These are phyloP conservation scores for Deroptyus accipitrinus DNA, from an alignment of 2,113 vertebrate species.

Conservation along the genomic window DNA sequence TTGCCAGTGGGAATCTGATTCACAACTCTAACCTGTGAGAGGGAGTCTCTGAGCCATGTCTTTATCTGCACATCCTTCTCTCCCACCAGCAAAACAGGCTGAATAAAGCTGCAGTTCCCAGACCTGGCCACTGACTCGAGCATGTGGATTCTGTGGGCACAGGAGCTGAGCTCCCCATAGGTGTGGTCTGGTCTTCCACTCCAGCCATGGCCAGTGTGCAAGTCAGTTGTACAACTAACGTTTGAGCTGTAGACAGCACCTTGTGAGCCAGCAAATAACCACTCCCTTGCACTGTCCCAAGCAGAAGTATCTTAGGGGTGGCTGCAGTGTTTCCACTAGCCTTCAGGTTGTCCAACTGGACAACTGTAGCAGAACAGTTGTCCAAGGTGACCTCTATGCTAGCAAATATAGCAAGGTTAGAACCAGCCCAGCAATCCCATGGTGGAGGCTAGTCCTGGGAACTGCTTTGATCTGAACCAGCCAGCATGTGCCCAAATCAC, in stretches of 20 bases:
- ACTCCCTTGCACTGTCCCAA: background rate
- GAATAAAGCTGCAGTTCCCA: background rate
- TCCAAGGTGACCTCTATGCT: background rate
- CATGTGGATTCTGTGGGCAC: fast-evolving
- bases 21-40: background rate
- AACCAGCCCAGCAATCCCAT: background rate
- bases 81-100: background rate
- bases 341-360: background rate
- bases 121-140: fast-evolving
- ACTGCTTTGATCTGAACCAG: background rate
- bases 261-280: background rate
- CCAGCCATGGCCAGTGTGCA: fast-evolving
- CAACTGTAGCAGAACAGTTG: background rate
- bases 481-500: background rate
- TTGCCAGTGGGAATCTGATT: background rate
- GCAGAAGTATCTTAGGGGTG: background rate
- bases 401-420: background rate
- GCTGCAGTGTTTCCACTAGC: background rate
- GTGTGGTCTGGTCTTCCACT: fast-evolving
- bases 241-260: background rate
- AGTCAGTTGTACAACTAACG: no score
- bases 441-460: background rate
- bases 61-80: background rate
- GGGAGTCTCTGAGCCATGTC: background rate
- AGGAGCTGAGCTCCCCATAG: background rate